Evolutionary conservation across 2,888 invertebrate species (phyloP).

Genomic region (Drosophila stalkeri): DNA sequence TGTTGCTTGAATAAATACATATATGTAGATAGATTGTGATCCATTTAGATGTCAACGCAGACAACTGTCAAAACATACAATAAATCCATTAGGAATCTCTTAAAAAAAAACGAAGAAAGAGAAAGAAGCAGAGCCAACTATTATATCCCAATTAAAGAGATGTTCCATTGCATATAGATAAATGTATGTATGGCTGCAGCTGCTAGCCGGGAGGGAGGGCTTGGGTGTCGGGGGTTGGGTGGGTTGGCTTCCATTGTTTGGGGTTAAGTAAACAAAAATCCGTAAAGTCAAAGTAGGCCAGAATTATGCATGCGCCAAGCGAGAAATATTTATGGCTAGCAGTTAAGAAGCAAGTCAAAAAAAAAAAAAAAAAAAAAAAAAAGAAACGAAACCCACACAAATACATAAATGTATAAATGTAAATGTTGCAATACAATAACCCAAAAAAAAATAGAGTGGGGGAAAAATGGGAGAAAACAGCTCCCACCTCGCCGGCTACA

Average conservation of each 20-base stretch:
- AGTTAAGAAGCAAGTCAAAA: not conserved
- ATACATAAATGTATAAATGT: constrained; percentile 60
- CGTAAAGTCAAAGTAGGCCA: constrained; percentile 4
- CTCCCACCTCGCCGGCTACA: constrained; percentile 10
- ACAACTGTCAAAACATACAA: constrained; percentile 14
- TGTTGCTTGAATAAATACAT: constrained; percentile 18
- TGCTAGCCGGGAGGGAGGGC: too few relatives aligned
- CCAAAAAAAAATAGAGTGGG: not conserved
- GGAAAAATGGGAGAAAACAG: not conserved
- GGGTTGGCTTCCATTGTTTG: not conserved
- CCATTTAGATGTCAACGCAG: constrained; percentile 12
- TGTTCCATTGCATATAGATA: constrained; percentile 2
- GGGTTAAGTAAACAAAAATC: constrained; percentile 19
- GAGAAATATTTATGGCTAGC: constrained; percentile 33
- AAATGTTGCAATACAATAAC: constrained; percentile 39
- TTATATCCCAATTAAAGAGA: constrained; percentile 26
- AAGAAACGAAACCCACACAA: constrained; percentile 18
- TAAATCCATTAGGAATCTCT: constrained; percentile 10
- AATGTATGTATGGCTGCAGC: not conserved
- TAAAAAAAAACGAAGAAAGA: not conserved
- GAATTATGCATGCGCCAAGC: constrained; percentile 24
- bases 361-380: not conserved
- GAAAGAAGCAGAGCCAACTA: constrained; percentile 7
- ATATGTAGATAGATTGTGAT: not conserved
- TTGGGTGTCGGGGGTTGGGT: too few relatives aligned